Conservation (phyloP, 2,888 invertebrate genomes). For the Nineta flava region DNA sequence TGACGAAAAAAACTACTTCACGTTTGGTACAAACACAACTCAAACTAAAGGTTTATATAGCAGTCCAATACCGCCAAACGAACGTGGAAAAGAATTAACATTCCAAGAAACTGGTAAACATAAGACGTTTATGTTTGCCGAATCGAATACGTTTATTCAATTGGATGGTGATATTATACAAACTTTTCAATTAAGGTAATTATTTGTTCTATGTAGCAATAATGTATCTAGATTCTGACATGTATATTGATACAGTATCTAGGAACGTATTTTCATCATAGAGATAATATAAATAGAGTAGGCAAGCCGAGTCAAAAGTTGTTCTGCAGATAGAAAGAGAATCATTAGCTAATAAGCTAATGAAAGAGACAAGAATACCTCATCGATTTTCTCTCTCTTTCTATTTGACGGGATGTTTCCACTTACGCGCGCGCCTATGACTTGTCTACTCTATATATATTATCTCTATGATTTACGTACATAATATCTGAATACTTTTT, state of each 20-base stretch:
- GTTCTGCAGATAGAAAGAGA: no score
- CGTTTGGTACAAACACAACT: not conserved
- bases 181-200: conserved; percentile 74
- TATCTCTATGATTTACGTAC: no score
- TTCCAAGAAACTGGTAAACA: conserved; percentile 74
- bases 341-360: no score
- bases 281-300: no score
- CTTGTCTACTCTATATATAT: no score
- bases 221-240: not conserved
- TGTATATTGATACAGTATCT: conserved; percentile 5
- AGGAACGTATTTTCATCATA: no score
- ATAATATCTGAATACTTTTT: no score
- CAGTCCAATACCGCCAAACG: conserved; percentile 51
- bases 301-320: no score
- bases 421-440: no score
- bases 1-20: not conserved
- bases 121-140: conserved; percentile 82
- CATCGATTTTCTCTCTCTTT: no score
- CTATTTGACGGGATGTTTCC: no score
- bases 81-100: conserved; percentile 62
- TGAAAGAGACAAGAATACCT: no score
- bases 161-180: conserved; percentile 81
- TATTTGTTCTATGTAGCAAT: not conserved
- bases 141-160: conserved; percentile 80
- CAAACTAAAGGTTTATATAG: conserved; percentile 9